These are phyloP conservation scores for Sula dactylatra DNA, from an alignment of 2,113 vertebrate genomes.

Conservation along the genomic window DNA sequence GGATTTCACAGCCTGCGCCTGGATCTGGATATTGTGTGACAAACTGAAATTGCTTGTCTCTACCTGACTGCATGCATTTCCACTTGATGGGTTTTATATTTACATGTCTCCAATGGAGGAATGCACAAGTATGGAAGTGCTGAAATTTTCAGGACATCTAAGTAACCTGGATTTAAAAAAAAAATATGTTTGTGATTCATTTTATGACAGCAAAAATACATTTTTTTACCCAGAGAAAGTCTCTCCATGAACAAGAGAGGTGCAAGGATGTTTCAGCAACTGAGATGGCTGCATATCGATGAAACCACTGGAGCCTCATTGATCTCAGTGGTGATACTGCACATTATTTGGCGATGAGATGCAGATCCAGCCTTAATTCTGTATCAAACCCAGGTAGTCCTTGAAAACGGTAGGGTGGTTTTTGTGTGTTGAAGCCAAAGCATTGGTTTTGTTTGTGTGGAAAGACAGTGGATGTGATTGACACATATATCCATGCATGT, in stretches of 20 bases:
- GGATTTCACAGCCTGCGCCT: background rate
- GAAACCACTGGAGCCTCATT: background rate
- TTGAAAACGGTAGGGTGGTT: background rate
- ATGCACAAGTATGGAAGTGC: background rate
- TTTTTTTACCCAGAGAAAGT: background rate
- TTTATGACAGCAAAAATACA: background rate
- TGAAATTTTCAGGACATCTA: background rate
- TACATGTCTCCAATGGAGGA: background rate
- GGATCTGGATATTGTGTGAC: background rate
- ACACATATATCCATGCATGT: background rate
- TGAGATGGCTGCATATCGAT: background rate
- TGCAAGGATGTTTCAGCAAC: background rate
- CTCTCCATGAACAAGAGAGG: background rate
- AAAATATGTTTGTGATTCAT: background rate
- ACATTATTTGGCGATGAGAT: accelerated
- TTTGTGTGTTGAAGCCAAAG: background rate
- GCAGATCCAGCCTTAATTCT: background rate
- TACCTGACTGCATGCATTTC: slow-evolving; percentile 4
- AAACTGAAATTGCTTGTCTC: slow-evolving; percentile 16
- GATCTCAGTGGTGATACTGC: background rate
- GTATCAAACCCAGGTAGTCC: background rate
- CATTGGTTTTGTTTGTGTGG: background rate
- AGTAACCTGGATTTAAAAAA: background rate
- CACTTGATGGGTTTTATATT: slow-evolving; percentile 8
- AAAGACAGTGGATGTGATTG: background rate